Evolutionary conservation across 2,113 vertebrate genomes (phyloP), one percentile per base, ranked within the genome.

Genomic region (Numida meleagris): DNA sequence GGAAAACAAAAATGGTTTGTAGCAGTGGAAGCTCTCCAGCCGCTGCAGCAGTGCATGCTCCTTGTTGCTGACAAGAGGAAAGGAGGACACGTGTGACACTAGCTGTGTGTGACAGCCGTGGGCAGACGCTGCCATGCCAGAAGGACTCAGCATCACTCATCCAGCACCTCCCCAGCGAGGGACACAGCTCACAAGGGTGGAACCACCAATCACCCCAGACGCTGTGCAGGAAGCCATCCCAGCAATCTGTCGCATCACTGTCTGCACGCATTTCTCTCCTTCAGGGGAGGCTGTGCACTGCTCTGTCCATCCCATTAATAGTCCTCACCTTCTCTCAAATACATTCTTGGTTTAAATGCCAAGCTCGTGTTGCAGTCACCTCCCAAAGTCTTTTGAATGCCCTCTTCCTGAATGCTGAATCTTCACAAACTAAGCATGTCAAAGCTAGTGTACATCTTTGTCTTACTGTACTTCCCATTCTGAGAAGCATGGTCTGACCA

Each of bases 21-120:
- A 67, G 74, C 42, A 6, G 15, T 17, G 55, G 59, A 80, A 58
- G 36, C 66, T 21, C 29, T 91, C 42, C 42, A 4, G 1, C 38
- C 62, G 4, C 7, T 18, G 55, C 59, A n/a, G 76, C 72, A 53
- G 13, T 6, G n/a, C 10, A 9, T 27, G 17, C 0, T 0, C 18
- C 59, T 57, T 66, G 55, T 21, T 48, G 65, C n/a, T 36, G 36
- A 57, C 0, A 7, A 53, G n/a, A 53, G 14, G 15, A 55, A 38
- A 1, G 36, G 34, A 61, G 58, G 72, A 36, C 0, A 0, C 0
- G 1, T 48, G 43, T 58, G 86, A 73, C 36, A 61, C 19, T 0
- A 10, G 68, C n/a, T 5, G 18, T 36, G 34, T 38, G 43, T 65
- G 67, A 88, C 57, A 53, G 68, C 79, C 57, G 3, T 6, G 25